Evolutionary conservation across 2,797 vertebrate species (phyloP).

Genomic region (Hydrolagus colliei): DNA sequence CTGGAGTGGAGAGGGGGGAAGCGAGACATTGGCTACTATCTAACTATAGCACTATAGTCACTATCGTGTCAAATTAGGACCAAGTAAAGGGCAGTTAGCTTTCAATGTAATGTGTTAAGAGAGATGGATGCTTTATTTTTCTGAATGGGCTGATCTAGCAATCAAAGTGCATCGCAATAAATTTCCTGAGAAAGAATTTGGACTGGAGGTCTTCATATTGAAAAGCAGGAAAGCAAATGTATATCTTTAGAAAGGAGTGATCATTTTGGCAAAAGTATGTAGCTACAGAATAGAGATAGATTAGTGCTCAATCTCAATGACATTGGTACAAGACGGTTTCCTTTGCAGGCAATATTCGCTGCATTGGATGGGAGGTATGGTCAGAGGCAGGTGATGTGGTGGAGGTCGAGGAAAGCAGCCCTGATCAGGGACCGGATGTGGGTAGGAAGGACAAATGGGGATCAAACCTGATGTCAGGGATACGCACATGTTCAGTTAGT

Average conservation of each 20-base stretch:
- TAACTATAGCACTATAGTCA: neutral
- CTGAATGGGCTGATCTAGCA: neutral
- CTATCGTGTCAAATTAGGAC: neutral
- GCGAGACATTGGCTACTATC: neutral
- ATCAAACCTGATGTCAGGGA: too few relatives aligned
- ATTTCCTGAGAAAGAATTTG: neutral
- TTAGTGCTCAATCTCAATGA: neutral
- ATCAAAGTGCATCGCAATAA: neutral
- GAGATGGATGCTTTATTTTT: neutral
- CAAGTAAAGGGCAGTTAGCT: neutral
- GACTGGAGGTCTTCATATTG: neutral
- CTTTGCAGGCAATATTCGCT: neutral
- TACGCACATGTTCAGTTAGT: too few relatives aligned
- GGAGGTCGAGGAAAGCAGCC: too few relatives aligned
- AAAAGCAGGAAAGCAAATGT: neutral
- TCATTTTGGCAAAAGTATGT: neutral
- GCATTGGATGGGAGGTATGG: too few relatives aligned
- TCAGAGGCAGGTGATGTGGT: too few relatives aligned
- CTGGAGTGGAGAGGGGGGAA: too few relatives aligned
- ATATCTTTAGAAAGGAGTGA: neutral
- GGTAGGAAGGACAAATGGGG: too few relatives aligned
- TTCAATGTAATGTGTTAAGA: neutral
- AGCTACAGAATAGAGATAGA: neutral
- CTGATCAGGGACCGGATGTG: too few relatives aligned
- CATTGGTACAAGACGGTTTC: neutral